Base-by-base conservation (phyloP, 2,113 vertebrate genomes). In the Furnarius figulus region DNA sequence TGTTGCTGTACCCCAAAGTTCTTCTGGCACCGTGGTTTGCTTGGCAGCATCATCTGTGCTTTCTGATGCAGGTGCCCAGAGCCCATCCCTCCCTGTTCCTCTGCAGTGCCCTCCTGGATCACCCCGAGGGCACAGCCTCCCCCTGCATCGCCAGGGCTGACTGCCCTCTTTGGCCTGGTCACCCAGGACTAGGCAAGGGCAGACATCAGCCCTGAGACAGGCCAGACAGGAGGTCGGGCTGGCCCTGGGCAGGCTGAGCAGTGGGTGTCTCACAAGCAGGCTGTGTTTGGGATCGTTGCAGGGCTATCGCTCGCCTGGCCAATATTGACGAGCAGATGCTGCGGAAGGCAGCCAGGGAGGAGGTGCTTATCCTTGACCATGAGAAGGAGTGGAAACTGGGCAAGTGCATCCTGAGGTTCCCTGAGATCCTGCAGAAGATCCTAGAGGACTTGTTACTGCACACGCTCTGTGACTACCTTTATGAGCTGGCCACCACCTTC, bases 381-480 rank as follows among this genome's bases (percentile, higher is more conserved):
- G 99, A 99, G 75, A 99, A 99, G 97, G 99, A 99, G 95, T 99
- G 99, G 99, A 99, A 99, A 76, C 97, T 99, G 80, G 99, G 99
- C 59, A 99, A 99, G 71, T 99, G 99, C 95, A 98, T 99, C 95
- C 98, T 99, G 84, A 98, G 99, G 19, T 99, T 99, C 96, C 99
- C 99, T 0, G 99, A 99, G 96, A 98, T 99, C 97, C 96, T 99
- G 84, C 98, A 99, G 79, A 99, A 99, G 98, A 99, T 99, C 77
- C 96, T 99, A 85, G 99, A 99, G 8, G 99, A 99, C 96, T 97
- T 99, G 86, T 97, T 99, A 70, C 71, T 99, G 23, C 99, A 99
- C 93, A 98, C 99, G 0, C 98, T 99, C 18, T 99, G 99, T 74
- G 99, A 99, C 97, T 99, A 98, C 95, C 98, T 99, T 56, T 99